Evolutionary conservation across 2,113 vertebrate species (phyloP).

Genomic region (Tautogolabrus adspersus): DNA sequence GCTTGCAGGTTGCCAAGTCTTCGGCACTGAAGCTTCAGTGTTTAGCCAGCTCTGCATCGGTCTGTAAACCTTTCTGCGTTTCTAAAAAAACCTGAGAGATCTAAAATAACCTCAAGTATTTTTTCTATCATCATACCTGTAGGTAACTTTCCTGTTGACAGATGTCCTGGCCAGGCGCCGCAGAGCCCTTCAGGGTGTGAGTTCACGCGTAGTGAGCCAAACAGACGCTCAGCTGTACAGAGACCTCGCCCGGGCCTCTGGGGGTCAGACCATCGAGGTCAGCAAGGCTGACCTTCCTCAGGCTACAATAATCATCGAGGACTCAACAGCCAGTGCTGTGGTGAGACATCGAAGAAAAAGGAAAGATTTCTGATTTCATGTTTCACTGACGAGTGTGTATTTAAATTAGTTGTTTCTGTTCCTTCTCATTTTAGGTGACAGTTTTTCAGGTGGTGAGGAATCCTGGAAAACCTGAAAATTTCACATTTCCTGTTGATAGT

Average conservation of each 20-base stretch:
- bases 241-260: slow-evolving; percentile 74
- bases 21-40: no score
- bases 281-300: slow-evolving; percentile 61
- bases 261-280: slow-evolving; percentile 76
- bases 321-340: slow-evolving; percentile 61
- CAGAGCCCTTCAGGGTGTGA: background rate
- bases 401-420: background rate
- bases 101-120: background rate
- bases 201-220: background rate
- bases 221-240: slow-evolving; percentile 64
- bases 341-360: slow-evolving; percentile 41
- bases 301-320: slow-evolving; percentile 70
- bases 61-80: no score
- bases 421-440: slow-evolving; percentile 70
- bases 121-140: background rate
- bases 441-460: slow-evolving; percentile 72
- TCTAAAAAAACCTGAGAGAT: background rate
- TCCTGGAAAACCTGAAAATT: slow-evolving; percentile 58
- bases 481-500: slow-evolving; percentile 66
- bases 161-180: slow-evolving; percentile 18
- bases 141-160: slow-evolving; percentile 82
- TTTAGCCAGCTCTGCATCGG: no score
- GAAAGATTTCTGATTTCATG: background rate
- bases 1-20: no score
- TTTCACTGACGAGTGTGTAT: background rate